phyloP scores from a whole-genome alignment of 2,888 invertebrate species.

The Platycnemis pennipes region DNA sequence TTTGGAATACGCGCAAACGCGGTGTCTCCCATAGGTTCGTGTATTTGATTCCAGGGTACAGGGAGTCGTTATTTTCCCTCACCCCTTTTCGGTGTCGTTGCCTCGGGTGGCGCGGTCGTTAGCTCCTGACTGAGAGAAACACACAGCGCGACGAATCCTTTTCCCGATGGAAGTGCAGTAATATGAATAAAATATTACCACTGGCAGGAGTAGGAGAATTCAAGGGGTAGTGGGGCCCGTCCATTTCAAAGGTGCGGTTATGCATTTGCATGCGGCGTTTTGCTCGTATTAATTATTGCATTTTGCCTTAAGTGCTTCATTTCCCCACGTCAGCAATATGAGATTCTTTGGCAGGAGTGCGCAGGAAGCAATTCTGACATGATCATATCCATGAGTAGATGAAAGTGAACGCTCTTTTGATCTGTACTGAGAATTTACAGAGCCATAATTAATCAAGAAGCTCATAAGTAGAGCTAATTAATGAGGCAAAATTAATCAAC shows the following conservation, averaged over 20 bases:
- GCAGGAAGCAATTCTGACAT: no score
- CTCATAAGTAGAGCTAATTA: no score
- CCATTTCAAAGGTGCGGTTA: not conserved
- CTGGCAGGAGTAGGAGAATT: not conserved
- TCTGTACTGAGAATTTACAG: no score
- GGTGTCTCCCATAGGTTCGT: not conserved
- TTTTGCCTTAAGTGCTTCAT: not conserved
- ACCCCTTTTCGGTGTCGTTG: not conserved
- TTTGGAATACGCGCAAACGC: not conserved
- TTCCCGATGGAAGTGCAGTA: not conserved
- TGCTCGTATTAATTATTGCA: not conserved
- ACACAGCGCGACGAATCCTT: not conserved
- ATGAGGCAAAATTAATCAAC: no score
- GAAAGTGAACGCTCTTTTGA: no score
- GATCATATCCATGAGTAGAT: no score
- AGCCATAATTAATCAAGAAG: no score
- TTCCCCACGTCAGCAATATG: no score
- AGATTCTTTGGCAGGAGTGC: no score
- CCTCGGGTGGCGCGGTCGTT: not conserved
- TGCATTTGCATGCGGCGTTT: not conserved
- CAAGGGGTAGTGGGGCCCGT: not conserved
- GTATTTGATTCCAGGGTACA: slow-evolving; percentile 33
- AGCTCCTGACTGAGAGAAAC: not conserved
- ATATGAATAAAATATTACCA: not conserved
- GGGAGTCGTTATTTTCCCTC: not conserved